A percentile compares a stretch with the other conserved stretches of the same genome.
Conservation (phyloP, 2,888 invertebrate genomes). For the Sminthurides aquaticus region DNA sequence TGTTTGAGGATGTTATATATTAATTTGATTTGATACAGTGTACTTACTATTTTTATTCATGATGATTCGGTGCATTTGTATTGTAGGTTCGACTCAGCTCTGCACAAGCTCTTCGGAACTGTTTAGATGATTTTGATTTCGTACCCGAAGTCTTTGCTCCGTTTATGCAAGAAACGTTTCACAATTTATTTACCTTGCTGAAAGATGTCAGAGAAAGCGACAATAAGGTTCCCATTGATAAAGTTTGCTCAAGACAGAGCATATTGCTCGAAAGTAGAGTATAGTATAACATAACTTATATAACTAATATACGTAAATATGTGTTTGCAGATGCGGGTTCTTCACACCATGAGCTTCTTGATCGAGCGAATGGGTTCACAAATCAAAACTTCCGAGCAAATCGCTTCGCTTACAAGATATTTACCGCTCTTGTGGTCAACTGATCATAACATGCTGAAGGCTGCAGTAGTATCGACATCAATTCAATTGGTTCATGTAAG, state of each 20-base stretch:
- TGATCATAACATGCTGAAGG: slow-evolving; percentile 80
- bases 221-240: slow-evolving; percentile 76
- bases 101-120: slow-evolving; percentile 71
- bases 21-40: not conserved
- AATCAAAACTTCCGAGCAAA: slow-evolving; percentile 59
- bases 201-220: slow-evolving; percentile 86
- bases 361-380: slow-evolving; percentile 75
- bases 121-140: slow-evolving; percentile 89
- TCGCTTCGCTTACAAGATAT: slow-evolving; percentile 65
- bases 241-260: slow-evolving; percentile 71
- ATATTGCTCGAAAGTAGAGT: too few species aligned
- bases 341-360: slow-evolving; percentile 80
- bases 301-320: too few species aligned
- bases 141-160: slow-evolving; percentile 76
- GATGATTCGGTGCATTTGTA: not conserved
- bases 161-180: slow-evolving; percentile 69
- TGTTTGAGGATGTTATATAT: not conserved
- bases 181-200: slow-evolving; percentile 70
- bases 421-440: slow-evolving; percentile 80
- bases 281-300: too few species aligned
- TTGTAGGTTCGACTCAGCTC: slow-evolving; percentile 68
- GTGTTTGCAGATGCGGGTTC: slow-evolving; percentile 73
- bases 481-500: slow-evolving; percentile 72
- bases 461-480: slow-evolving; percentile 79
- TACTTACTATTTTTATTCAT: not conserved